Percentiles rank a stretch among this genome's conserved stretches.
Conservation (phyloP, 2,888 invertebrate species). For the Boloria euphrosyne region DNA sequence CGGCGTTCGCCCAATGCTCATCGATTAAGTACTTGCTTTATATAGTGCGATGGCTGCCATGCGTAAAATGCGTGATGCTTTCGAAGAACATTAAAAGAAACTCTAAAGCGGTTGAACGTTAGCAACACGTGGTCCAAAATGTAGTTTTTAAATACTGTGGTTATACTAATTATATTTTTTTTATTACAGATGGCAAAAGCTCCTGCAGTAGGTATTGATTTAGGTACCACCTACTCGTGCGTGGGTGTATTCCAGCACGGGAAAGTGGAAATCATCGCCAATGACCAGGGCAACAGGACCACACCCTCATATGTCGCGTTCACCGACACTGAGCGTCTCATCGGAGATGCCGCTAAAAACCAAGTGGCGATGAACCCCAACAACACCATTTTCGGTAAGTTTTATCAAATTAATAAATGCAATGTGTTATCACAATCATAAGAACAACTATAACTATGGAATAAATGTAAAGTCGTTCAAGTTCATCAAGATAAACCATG, state of each 20-base stretch:
- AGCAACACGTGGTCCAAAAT: not conserved
- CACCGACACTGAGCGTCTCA: conserved; percentile 91
- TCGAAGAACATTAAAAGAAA: no score
- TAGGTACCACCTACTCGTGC: conserved; percentile 97
- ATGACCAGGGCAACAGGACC: conserved; percentile 94
- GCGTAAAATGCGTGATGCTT: conserved; percentile 34
- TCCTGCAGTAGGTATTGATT: conserved; percentile 97
- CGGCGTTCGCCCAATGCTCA: conserved; percentile 49
- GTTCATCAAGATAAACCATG: no score
- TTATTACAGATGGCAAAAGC: conserved; percentile 85
- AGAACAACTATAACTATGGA: no score
- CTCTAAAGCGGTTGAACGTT: no score
- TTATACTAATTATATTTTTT: conserved; percentile 2
- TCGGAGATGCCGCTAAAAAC: conserved; percentile 92
- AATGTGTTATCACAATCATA: no score
- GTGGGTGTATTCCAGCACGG: conserved; percentile 96
- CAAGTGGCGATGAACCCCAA: conserved; percentile 94
- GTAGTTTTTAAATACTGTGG: not conserved
- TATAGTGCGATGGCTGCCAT: conserved; percentile 53
- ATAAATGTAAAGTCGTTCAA: no score
- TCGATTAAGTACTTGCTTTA: conserved; percentile 56
- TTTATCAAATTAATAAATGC: not conserved
- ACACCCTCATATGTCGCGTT: conserved; percentile 93
- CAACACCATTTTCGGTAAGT: conserved; percentile 92
- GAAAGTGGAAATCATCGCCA: conserved; percentile 94